Conservation (phyloP, 2,113 vertebrate species). For the Tenrec ecaudatus region DNA sequence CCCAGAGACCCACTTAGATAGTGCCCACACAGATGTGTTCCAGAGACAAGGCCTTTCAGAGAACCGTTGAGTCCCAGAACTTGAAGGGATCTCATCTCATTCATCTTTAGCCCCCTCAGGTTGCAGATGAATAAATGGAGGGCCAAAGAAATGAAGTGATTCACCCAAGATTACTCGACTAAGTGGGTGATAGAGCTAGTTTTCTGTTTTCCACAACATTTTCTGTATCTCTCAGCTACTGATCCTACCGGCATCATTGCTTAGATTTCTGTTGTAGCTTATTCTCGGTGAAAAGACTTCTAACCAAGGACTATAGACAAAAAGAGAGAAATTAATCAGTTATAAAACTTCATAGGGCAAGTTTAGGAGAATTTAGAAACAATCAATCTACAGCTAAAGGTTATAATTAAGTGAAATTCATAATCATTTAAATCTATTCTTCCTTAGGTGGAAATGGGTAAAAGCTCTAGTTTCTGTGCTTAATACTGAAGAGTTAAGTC, state of each 20-base stretch:
- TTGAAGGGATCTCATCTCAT: neutral
- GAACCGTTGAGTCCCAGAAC: neutral
- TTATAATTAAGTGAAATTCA: slow-evolving; percentile 36
- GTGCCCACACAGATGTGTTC: neutral
- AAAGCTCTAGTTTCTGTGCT: slow-evolving; percentile 34
- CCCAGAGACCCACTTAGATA: neutral
- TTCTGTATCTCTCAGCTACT: neutral
- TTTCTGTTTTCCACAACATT: neutral
- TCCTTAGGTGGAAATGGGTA: slow-evolving; percentile 40
- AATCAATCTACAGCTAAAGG: slow-evolving; percentile 6
- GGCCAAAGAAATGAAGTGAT: neutral
- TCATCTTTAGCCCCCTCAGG: neutral
- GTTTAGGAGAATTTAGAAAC: slow-evolving; percentile 34
- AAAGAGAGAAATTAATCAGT: slow-evolving; percentile 22
- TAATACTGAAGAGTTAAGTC: slow-evolving; percentile 20
- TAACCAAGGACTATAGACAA: neutral
- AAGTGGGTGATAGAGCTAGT: neutral
- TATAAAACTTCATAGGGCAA: neutral
- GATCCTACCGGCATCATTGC: neutral
- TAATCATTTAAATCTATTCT: slow-evolving; percentile 28
- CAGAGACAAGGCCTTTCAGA: neutral
- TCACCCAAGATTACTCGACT: neutral
- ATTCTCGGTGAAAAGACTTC: neutral
- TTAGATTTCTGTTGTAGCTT: neutral
- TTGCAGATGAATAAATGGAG: slow-evolving; percentile 6